Percentiles rank a stretch among this genome's conserved stretches.
Conservation (phyloP, 2,888 invertebrate genomes). For the Anthophora plumipes region DNA sequence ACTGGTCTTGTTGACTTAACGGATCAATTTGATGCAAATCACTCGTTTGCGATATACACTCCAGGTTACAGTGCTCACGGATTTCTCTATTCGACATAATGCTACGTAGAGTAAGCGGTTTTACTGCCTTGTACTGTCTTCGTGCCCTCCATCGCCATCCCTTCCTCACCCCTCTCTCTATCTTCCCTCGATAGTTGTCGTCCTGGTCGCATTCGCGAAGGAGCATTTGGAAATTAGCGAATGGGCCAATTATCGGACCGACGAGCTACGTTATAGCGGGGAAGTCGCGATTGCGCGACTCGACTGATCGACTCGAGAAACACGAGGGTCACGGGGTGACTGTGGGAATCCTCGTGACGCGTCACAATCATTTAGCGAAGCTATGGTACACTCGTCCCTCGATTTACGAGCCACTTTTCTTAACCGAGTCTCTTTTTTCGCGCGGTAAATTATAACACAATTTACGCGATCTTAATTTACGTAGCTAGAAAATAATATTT, state of each 20-base stretch:
- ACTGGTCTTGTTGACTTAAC: constrained; percentile 80
- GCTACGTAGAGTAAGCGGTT: constrained; percentile 62
- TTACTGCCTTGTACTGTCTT: constrained; percentile 18
- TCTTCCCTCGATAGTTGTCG: no score
- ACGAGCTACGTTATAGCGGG: constrained; percentile 33
- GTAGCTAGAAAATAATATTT: no score
- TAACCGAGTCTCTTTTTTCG: no score
- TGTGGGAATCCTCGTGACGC: constrained; percentile 77
- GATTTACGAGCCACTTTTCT: neutral
- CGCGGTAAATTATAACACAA: no score
- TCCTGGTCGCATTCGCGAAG: constrained; percentile 62
- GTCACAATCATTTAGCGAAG: constrained; percentile 45
- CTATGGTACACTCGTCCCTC: no score
- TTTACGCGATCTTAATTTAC: no score
- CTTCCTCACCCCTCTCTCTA: no score
- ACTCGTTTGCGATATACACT: constrained; percentile 81
- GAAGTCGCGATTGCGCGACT: constrained; percentile 67
- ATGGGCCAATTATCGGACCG: constrained; percentile 80
- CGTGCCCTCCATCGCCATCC: constrained; percentile 7
- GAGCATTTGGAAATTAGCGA: constrained; percentile 82
- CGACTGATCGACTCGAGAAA: constrained; percentile 29
- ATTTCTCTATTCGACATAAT: constrained; percentile 53
- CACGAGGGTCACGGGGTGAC: constrained; percentile 65
- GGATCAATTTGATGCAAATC: constrained; percentile 84
- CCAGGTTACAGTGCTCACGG: constrained; percentile 31